These are phyloP conservation scores for Conomelus anceps DNA, from an alignment of 2,888 invertebrate species.

Conservation along the genomic window DNA sequence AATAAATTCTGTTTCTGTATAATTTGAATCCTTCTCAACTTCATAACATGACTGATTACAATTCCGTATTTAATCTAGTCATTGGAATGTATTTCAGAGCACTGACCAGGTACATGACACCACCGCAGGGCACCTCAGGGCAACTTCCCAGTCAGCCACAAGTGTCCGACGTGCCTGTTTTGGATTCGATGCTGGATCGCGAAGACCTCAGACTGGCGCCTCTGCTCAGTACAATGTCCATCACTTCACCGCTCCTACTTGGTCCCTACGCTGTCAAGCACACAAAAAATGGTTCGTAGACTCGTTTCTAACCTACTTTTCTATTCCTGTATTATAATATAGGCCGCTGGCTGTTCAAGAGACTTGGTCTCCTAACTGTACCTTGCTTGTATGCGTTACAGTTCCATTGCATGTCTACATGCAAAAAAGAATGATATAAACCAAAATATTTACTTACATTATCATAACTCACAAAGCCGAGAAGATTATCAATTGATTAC, in stretches of 20 bases:
- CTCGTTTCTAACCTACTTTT: too few relatives aligned
- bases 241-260: slow-evolving; percentile 52
- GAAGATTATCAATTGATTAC: too few relatives aligned
- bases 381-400: too few relatives aligned
- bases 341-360: too few relatives aligned
- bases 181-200: slow-evolving; percentile 57
- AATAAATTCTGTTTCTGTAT: background rate
- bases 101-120: slow-evolving; percentile 62
- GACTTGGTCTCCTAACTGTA: too few relatives aligned
- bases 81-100: slow-evolving; percentile 46
- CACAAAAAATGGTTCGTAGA: slow-evolving; percentile 42
- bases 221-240: slow-evolving; percentile 52
- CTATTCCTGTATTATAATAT: too few relatives aligned
- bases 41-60: background rate
- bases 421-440: background rate
- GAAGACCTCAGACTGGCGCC: slow-evolving; percentile 62
- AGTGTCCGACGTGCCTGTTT: slow-evolving; percentile 33
- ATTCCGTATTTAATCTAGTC: background rate
- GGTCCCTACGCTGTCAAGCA: slow-evolving; percentile 56
- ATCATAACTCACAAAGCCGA: too few relatives aligned
- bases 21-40: background rate
- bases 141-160: background rate
- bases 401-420: too few relatives aligned
- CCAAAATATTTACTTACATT: too few relatives aligned
- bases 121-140: slow-evolving; percentile 42